Evolutionary conservation across 2,797 vertebrate species (phyloP).

Genomic region (Chelon auratus): DNA sequence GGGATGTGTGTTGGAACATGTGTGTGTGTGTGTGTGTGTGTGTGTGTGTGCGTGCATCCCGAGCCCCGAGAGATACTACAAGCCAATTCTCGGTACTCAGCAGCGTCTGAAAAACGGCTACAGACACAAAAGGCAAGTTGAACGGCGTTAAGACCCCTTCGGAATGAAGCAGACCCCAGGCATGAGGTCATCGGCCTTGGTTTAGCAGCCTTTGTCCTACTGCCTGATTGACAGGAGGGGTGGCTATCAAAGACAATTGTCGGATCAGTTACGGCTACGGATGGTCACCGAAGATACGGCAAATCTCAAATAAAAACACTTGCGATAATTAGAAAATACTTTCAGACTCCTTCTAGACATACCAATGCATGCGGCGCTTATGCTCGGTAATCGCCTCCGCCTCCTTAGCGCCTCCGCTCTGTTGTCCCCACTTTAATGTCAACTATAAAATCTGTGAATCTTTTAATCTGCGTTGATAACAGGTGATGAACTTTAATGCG

Average conservation of each 20-base stretch:
- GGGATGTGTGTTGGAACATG: constrained; percentile 54
- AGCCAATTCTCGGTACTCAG: constrained; percentile 61
- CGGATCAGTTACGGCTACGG: constrained; percentile 56
- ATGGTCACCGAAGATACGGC: constrained; percentile 51
- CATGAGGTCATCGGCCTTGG: constrained; percentile 80
- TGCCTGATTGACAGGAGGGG: constrained; percentile 73
- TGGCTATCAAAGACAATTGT: constrained; percentile 74
- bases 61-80: constrained; percentile 56
- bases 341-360: neutral
- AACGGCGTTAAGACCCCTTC: constrained; percentile 81
- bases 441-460: constrained; percentile 66
- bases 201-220: constrained; percentile 80
- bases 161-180: constrained; percentile 71
- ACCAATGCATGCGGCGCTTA: constrained; percentile 10
- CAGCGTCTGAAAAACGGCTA: constrained; percentile 70
- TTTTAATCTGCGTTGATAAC: constrained; percentile 78
- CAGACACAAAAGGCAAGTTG: constrained; percentile 79
- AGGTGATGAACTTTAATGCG: constrained; percentile 76
- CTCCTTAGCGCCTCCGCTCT: constrained; percentile 36
- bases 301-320: constrained; percentile 19
- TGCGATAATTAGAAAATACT: neutral
- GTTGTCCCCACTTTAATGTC: constrained; percentile 52
- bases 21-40: constrained; percentile 35
- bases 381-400: constrained; percentile 44
- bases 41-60: constrained; percentile 47